These are phyloP conservation scores for Zhuqinia jingwanae DNA, from an alignment of 2,888 invertebrate genomes.

Conservation along the genomic window DNA sequence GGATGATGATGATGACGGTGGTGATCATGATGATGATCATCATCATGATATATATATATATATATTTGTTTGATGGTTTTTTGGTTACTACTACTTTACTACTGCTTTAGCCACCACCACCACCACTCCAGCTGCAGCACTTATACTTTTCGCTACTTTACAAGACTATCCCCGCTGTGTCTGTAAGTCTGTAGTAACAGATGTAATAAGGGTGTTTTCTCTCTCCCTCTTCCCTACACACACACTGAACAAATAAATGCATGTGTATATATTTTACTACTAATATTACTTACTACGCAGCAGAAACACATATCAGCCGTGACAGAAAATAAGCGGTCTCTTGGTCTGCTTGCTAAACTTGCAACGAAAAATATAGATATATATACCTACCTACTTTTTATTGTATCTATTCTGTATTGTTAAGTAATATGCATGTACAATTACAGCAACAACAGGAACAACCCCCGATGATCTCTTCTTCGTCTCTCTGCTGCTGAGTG, in stretches of 20 bases:
- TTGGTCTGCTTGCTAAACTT: not conserved
- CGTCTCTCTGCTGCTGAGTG: not conserved
- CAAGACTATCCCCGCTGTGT: conserved; percentile 39
- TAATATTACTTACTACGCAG: too few species aligned
- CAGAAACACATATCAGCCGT: conserved; percentile 31
- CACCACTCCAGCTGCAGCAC: conserved; percentile 47
- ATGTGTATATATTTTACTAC: not conserved
- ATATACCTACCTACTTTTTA: not conserved
- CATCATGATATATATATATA: conserved; percentile 44
- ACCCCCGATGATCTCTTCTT: conserved; percentile 60
- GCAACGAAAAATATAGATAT: not conserved
- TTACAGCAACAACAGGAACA: conserved; percentile 42
- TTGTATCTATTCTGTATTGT: conserved; percentile 28
- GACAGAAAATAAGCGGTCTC: conserved; percentile 53
- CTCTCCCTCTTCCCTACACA: not conserved
- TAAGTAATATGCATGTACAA: conserved; percentile 49
- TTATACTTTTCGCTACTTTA: conserved; percentile 50
- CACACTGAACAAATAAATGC: not conserved
- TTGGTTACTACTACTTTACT: too few species aligned
- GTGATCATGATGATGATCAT: conserved; percentile 25
- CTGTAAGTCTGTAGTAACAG: conserved; percentile 56
- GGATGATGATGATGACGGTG: conserved; percentile 7
- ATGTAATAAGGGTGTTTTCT: conserved; percentile 59
- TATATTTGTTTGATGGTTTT: conserved; percentile 54
- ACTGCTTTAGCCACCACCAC: conserved; percentile 25